Conservation (phyloP, 2,797 vertebrate genomes). For the Micromesistius poutassou region DNA sequence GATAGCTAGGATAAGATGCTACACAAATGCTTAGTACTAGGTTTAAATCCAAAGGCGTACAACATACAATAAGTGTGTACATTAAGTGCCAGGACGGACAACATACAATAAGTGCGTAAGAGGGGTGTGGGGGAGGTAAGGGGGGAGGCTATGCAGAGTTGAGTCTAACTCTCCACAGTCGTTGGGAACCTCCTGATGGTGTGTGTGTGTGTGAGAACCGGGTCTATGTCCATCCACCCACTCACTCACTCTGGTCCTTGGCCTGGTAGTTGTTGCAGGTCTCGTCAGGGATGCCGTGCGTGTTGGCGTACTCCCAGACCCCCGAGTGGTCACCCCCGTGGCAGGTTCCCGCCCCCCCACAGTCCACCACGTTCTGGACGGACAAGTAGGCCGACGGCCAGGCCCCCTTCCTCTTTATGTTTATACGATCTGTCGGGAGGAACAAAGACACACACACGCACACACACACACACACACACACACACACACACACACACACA, state of each 20-base stretch:
- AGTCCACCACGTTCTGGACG: conserved; percentile 91
- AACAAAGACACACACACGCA: neutral
- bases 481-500: neutral
- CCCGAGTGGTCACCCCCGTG: conserved; percentile 83
- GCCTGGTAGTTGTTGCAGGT: conserved; percentile 99
- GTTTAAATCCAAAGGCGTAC: no score
- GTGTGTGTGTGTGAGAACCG: no score
- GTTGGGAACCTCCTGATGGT: no score
- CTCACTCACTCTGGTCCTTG: conserved; percentile 81
- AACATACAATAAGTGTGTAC: no score
- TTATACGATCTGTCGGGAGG: conserved; percentile 83
- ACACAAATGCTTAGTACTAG: no score
- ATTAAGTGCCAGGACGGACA: no score
- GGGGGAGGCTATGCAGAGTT: no score
- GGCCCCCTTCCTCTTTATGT: conserved; percentile 85
- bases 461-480: neutral
- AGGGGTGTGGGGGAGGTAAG: no score
- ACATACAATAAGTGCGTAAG: no score
- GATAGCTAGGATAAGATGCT: no score
- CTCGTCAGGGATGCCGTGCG: conserved; percentile 89
- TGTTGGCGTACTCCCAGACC: conserved; percentile 86
- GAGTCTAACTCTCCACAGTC: no score
- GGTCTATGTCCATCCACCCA: no score
- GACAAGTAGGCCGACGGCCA: conserved; percentile 94
- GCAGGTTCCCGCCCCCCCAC: conserved; percentile 79